Evolutionary conservation across 2,888 invertebrate species (phyloP).

Genomic region (Amblyteles armatorius): DNA sequence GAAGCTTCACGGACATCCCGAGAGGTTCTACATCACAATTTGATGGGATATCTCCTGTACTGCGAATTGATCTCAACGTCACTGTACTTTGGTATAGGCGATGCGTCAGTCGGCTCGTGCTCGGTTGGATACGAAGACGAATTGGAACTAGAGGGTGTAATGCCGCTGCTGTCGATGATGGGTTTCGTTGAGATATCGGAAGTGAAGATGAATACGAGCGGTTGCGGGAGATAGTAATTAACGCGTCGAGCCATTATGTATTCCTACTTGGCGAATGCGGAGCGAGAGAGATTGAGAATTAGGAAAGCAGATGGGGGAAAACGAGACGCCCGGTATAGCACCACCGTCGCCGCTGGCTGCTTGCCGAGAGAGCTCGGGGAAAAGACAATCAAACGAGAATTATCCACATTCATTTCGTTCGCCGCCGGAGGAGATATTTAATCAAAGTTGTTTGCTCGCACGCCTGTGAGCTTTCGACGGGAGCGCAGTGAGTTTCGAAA

Average conservation of each 20-base stretch:
- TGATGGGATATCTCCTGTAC: not conserved
- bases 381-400: conserved; percentile 79
- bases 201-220: conserved; percentile 11
- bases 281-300: not conserved
- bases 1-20: not conserved
- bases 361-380: conserved; percentile 55
- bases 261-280: conserved; percentile 14
- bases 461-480: conserved; percentile 43
- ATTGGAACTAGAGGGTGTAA: conserved; percentile 3
- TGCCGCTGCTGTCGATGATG: not conserved
- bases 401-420: conserved; percentile 75
- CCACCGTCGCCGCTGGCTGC: conserved; percentile 69
- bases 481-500: conserved; percentile 77
- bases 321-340: conserved; percentile 60
- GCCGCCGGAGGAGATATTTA: conserved; percentile 79
- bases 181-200: not conserved
- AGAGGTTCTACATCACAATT: not conserved
- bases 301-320: conserved; percentile 4
- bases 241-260: conserved; percentile 45
- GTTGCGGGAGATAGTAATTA: conserved; percentile 40
- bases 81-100: not conserved
- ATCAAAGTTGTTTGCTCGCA: conserved; percentile 82
- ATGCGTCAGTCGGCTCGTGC: not conserved
- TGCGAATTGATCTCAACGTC: not conserved
- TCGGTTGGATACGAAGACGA: conserved; percentile 5